Evolutionary conservation across 2,888 invertebrate species (phyloP).

Genomic region (Drosophila anomelani): DNA sequence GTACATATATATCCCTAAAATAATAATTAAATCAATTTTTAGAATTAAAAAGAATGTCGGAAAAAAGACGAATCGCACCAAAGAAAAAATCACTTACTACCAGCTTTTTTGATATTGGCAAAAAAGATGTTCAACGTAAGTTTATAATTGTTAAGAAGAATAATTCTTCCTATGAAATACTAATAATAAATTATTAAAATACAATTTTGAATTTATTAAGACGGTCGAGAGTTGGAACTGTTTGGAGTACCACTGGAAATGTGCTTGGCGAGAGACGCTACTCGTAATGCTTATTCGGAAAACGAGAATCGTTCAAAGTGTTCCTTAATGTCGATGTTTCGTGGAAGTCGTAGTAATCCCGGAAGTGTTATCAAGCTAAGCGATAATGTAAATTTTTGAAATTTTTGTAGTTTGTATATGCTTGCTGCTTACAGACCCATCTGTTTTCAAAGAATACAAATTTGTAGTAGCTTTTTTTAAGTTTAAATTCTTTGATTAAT

Average conservation of each 20-base stretch:
- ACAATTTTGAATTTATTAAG: background rate
- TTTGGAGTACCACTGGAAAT: conserved; percentile 94
- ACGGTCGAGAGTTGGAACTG: conserved; percentile 77
- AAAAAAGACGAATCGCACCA: conserved; percentile 92
- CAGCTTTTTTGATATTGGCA: conserved; percentile 92
- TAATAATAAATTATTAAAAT: background rate
- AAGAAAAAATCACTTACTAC: conserved; percentile 96
- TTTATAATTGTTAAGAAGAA: background rate
- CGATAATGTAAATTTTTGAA: conserved; percentile 53
- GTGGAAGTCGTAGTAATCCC: conserved; percentile 55
- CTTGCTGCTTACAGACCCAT: background rate
- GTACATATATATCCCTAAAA: background rate
- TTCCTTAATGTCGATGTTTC: conserved; percentile 89
- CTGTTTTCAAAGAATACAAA: too few species aligned
- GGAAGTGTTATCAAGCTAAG: conserved; percentile 52
- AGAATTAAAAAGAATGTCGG: conserved; percentile 84
- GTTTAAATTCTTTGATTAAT: too few species aligned
- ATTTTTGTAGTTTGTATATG: background rate
- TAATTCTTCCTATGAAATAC: background rate
- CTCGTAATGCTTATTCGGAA: conserved; percentile 71
- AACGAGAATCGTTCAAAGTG: conserved; percentile 87
- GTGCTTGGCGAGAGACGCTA: conserved; percentile 92
- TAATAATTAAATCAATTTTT: conserved; percentile 5
- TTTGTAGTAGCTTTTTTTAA: too few species aligned
- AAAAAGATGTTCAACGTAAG: conserved; percentile 87